Percentiles rank a stretch among this genome's conserved stretches.
phyloP scores from a whole-genome alignment of 2,113 vertebrate genomes.

The Tonatia bakeri region DNA sequence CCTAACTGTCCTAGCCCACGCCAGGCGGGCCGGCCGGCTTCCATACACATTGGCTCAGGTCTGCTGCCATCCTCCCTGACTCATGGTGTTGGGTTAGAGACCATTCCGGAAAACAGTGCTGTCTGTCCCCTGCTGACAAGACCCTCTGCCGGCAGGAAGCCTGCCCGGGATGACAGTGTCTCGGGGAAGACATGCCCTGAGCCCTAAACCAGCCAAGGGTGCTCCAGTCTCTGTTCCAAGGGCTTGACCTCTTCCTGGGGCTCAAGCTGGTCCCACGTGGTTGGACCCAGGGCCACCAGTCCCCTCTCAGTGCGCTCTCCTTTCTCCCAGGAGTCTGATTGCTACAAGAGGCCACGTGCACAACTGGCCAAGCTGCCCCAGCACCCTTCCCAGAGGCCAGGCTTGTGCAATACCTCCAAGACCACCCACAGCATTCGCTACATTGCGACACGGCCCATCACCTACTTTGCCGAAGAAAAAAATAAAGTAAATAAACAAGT shows the following conservation, averaged over 20 bases:
- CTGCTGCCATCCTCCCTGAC: not conserved
- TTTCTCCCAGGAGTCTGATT: not conserved
- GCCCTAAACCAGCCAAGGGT: not conserved
- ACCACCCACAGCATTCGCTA: not conserved
- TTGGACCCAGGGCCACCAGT: not conserved
- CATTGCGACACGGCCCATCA: not conserved
- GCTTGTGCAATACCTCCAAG: not conserved
- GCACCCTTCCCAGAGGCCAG: not conserved
- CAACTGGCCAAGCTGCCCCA: not conserved
- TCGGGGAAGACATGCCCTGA: not conserved
- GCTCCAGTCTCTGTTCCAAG: not conserved
- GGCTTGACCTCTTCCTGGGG: not conserved
- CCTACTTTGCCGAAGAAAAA: not conserved
- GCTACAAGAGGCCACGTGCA: accelerated
- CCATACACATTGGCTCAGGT: not conserved
- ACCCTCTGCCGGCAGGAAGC: not conserved
- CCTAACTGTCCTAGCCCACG: not conserved
- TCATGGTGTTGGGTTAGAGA: not conserved
- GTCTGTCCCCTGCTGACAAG: no score
- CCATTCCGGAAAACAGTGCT: no score
- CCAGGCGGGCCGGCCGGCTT: no score
- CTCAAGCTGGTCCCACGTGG: not conserved
- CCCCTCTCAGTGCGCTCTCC: not conserved
- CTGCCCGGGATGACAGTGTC: not conserved
- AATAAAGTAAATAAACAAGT: not conserved